A percentile compares a stretch with the other conserved stretches of the same genome.
Conservation (phyloP, 2,888 invertebrate species). For the Lochmaea crataegi region DNA sequence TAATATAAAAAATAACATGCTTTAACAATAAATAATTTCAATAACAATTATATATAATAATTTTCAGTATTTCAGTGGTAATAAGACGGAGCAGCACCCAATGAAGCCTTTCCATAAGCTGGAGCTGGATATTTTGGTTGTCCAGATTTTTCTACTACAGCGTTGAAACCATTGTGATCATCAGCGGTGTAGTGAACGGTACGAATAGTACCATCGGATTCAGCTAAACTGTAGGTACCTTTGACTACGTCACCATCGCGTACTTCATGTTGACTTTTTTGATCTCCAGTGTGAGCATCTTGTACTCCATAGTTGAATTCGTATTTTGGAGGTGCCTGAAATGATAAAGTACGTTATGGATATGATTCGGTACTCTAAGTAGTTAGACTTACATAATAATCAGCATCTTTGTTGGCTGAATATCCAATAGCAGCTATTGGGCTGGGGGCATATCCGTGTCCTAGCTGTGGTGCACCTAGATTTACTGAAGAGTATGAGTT, state of each 20-base stretch:
- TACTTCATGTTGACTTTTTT: conserved; percentile 66
- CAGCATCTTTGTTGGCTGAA: conserved; percentile 45
- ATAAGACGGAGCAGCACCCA: conserved; percentile 1
- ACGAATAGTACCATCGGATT: conserved; percentile 73
- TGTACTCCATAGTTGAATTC: conserved; percentile 69
- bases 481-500: conserved; percentile 22
- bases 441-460: conserved; percentile 17
- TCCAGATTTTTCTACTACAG: conserved; percentile 68
- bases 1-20: background rate
- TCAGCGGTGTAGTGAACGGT: conserved; percentile 74
- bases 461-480: background rate
- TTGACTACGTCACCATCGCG: conserved; percentile 71
- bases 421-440: conserved; percentile 42
- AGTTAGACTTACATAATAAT: conserved; percentile 47
- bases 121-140: conserved; percentile 52
- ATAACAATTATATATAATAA: background rate
- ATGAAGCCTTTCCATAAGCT: conserved; percentile 22
- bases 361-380: too few relatives aligned
- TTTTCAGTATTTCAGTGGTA: conserved; percentile 10
- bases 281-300: conserved; percentile 70
- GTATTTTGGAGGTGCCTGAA: conserved; percentile 65
- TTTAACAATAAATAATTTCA: background rate
- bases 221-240: conserved; percentile 73
- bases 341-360: background rate
- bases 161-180: conserved; percentile 73